Conservation (phyloP, 2,797 vertebrate genomes). For the Morus bassanus region DNA sequence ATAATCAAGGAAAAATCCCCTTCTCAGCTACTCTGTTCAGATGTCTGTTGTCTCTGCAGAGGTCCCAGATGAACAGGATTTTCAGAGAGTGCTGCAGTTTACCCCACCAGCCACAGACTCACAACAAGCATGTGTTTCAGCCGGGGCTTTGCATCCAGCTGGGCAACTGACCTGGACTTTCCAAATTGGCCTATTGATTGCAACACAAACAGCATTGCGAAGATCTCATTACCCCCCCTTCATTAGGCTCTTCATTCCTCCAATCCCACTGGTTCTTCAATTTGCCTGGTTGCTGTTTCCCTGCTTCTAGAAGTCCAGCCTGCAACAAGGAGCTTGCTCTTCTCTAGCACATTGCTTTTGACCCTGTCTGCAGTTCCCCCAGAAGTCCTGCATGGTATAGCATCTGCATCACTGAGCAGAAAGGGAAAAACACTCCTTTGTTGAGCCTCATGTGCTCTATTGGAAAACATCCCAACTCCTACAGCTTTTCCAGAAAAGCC, state of each 20-base stretch:
- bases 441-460: constrained; percentile 55
- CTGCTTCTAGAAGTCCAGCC: not conserved
- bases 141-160: not conserved
- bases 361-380: not conserved
- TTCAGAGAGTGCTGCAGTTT: not conserved
- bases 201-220: not conserved
- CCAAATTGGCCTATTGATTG: not conserved
- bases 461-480: constrained; percentile 67
- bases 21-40: not conserved
- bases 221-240: not conserved
- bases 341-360: not conserved
- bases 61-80: not conserved
- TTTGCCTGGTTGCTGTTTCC: not conserved
- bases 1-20: not conserved
- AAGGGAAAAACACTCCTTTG: constrained; percentile 59
- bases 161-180: not conserved
- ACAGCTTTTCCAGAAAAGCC: constrained; percentile 65
- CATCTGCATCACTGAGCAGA: constrained; percentile 54
- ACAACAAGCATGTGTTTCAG: rapidly evolving
- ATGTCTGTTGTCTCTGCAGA: not conserved
- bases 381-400: not conserved
- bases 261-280: not conserved
- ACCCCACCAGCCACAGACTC: not conserved
- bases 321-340: not conserved
- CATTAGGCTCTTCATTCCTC: not conserved